These are phyloP conservation scores for Papilio machaon DNA, from an alignment of 1,140 invertebrate genomes.

Conservation along the genomic window DNA sequence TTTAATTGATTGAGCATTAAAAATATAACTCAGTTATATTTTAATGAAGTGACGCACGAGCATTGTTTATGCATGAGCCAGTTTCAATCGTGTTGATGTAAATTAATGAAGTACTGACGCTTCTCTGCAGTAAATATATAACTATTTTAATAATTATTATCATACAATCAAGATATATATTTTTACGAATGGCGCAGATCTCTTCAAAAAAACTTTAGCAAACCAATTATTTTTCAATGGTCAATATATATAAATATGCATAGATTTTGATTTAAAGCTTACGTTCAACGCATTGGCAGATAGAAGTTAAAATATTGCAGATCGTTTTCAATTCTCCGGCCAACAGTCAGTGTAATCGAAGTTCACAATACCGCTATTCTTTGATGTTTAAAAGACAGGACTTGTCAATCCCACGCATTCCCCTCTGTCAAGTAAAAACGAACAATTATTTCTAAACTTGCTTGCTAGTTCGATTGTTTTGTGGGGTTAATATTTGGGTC, in stretches of 20 bases:
- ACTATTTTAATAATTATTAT: background rate
- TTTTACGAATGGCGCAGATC: no score
- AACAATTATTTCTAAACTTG: no score
- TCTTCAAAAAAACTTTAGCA: no score
- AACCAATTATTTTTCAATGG: background rate
- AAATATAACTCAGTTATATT: background rate
- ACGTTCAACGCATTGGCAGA: conserved; percentile 11
- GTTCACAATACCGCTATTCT: background rate
- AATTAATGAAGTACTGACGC: background rate
- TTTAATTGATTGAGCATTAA: background rate
- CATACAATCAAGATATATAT: no score
- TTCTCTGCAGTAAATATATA: background rate
- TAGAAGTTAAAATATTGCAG: conserved; percentile 15
- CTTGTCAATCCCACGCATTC: no score
- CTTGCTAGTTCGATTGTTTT: no score
- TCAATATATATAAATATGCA: background rate
- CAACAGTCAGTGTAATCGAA: conserved; percentile 12
- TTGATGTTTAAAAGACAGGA: no score
- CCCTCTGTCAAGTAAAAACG: no score
- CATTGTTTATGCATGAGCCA: conserved; percentile 6
- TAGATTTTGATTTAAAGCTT: conserved; percentile 14
- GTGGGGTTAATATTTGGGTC: no score
- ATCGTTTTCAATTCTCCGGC: conserved; percentile 24
- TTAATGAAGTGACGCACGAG: background rate
- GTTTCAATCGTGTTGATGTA: conserved; percentile 1